Evolutionary conservation across 1,140 invertebrate genomes (phyloP), one percentile per base, ranked within the genome.

Genomic region (Bombus balteatus): DNA sequence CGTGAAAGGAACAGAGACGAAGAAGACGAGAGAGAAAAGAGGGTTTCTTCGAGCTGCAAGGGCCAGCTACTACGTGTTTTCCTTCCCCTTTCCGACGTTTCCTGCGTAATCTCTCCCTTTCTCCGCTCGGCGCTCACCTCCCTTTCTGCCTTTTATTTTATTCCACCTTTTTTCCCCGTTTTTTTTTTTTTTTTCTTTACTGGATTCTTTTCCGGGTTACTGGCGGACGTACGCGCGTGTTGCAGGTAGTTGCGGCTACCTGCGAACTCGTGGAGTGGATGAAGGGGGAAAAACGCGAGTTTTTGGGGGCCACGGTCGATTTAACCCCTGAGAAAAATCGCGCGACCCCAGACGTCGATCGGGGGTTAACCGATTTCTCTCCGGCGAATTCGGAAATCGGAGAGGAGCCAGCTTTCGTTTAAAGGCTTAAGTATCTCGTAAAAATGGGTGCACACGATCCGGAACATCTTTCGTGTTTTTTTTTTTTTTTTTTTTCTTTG

Each of bases 321-420:
- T 95, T 95, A 95, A 95, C 93, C 94, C 94, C 93, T 95, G 94
- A 95, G 95, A 95, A 95, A 95, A 94, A 94, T 94, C 76, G 73
- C 76, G 73, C 79, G 66, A 83, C 79, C 77, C 80, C 41, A 66
- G 47, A 68, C 87, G 85, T 86, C 90, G 90, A 89, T 81, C 88
- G 90, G 62, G 92, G 93, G 94, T 95, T 95, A 95, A 95, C 94
- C 94, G 94, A 95, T 95, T 95, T 94, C 92, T 90, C 53, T 93
- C 65, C 93, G 83, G 15, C 92, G 91, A 93, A 94, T 88, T 92
- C 93, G 92, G 94, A 93, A 94, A 95, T 94, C 86, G 78, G 91
- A 93, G 92, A 92, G 83, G 92, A 92, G 85, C 83, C 88, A 41
- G 75, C 73, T 88, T 87, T 89, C 93, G 90, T 94, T 95, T 95